Base-by-base conservation (phyloP, 2,113 vertebrate species). In the Gnathonemus longibarbis region DNA sequence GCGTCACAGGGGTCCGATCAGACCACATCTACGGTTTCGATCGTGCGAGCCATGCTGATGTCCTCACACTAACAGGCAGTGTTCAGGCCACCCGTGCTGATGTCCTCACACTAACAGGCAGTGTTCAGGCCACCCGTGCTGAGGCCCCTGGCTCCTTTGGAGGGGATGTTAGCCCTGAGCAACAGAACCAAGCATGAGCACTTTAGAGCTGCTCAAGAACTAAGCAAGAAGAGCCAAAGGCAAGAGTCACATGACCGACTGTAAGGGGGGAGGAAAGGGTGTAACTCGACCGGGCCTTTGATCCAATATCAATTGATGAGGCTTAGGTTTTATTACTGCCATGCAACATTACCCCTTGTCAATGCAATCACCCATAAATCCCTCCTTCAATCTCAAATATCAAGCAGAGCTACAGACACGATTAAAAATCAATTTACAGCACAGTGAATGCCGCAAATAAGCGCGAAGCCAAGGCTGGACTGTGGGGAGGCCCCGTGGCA, bases 371-470 rank as follows among this genome's bases (percentile, higher is more conserved):
- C 49, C 85, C 35, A 88, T 50, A 19, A 42, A 52, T 48, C 19
- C 50, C 19, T 50, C 24, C 42, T 58, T 88, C 70, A 88, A 88
- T 88, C 86, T 46, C 21, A 56, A 8, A 89, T 10, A 50, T 35
- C 31, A 90, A 70, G 70, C 62, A 24, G 35, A 90, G 49, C 58
- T 80, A 80, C 58, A 88, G 45, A 80, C 31, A 83, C 35, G 21
- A 88, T 87, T 74, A 90, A 70, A 46, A 90, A 90, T 90, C 52
- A 90, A 85, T 84, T 84, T 89, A 52, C 27, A 62, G 52, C 19
- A 86, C 53, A n/a, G n/a, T 24, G 31, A 19, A 62, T 15, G 39
- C 89, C 66, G 15, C n/a, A 86, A 85, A 70, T 86, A 19, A 58
- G 52, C 13, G 13, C 0, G 39, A 48, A 24, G 45, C n/a, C 84